phyloP scores from a whole-genome alignment of 2,888 invertebrate species.

The Eledona agricola region DNA sequence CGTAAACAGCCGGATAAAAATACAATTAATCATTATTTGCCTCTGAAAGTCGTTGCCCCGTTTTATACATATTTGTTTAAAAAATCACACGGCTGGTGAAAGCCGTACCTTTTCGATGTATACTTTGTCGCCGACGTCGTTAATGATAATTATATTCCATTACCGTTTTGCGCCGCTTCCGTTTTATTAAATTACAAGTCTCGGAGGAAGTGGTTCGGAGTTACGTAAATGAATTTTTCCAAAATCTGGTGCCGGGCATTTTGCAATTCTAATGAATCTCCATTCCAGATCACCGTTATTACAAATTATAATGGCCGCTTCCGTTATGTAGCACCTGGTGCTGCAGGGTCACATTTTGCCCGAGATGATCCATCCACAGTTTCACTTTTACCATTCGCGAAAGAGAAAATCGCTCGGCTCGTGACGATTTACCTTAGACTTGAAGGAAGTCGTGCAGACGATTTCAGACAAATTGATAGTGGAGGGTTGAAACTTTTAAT shows the following conservation, averaged over 20 bases:
- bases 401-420: slow-evolving; percentile 15
- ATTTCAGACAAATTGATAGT: no score
- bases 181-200: slow-evolving; percentile 8
- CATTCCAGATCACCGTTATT: slow-evolving; percentile 2
- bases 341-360: no score
- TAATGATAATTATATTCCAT: slow-evolving; percentile 13
- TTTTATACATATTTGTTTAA: slow-evolving; percentile 9
- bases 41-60: not conserved
- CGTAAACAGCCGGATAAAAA: no score
- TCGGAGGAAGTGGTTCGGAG: slow-evolving; percentile 4
- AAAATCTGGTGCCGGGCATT: not conserved
- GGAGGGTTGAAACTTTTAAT: no score
- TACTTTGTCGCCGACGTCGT: slow-evolving; percentile 12
- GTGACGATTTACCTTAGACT: no score
- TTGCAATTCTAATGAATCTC: slow-evolving; percentile 1
- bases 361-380: no score
- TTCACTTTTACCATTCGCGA: slow-evolving; percentile 18
- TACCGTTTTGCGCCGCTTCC: slow-evolving; percentile 11
- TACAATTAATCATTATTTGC: no score
- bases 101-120: slow-evolving; percentile 8
- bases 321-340: slow-evolving; percentile 2
- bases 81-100: slow-evolving; percentile 5
- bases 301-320: not conserved
- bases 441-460: no score
- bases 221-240: slow-evolving; percentile 1